phyloP scores from a whole-genome alignment of 2,797 vertebrate species.

The Ctenochaetus hawaiiensis region DNA sequence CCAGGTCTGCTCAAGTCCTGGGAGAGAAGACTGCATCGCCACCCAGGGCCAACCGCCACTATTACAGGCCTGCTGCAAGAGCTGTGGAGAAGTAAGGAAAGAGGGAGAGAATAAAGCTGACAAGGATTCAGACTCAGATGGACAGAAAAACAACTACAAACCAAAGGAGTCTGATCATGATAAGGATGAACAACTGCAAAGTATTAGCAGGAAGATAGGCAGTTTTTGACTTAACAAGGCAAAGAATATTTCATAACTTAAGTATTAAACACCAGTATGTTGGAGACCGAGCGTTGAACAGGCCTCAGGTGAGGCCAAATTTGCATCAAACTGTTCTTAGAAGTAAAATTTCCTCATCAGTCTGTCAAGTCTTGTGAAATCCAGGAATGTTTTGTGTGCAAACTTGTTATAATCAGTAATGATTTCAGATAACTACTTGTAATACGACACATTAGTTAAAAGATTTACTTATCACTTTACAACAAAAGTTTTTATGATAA shows the following conservation, averaged over 20 bases:
- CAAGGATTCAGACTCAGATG: constrained; percentile 28
- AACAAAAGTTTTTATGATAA: too few relatives aligned
- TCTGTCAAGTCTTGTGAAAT: too few relatives aligned
- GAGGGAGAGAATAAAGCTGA: constrained; percentile 21
- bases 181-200: constrained; percentile 17
- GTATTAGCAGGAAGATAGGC: not conserved
- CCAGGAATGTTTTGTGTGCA: too few relatives aligned
- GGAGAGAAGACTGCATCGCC: constrained; percentile 89
- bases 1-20: constrained; percentile 91
- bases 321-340: too few relatives aligned
- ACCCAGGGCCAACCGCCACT: constrained; percentile 90
- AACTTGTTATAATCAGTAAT: too few relatives aligned
- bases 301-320: not conserved
- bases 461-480: too few relatives aligned
- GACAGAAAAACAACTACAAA: constrained; percentile 48
- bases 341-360: too few relatives aligned
- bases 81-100: constrained; percentile 26
- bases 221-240: not conserved
- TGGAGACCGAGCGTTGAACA: not conserved
- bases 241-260: not conserved
- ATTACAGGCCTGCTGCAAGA: constrained; percentile 82
- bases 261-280: not conserved
- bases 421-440: too few relatives aligned
- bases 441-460: too few relatives aligned
- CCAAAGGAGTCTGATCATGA: constrained; percentile 42